These are phyloP conservation scores for Archocentrus centrarchus DNA, from an alignment of 2,113 vertebrate species.

Conservation along the genomic window DNA sequence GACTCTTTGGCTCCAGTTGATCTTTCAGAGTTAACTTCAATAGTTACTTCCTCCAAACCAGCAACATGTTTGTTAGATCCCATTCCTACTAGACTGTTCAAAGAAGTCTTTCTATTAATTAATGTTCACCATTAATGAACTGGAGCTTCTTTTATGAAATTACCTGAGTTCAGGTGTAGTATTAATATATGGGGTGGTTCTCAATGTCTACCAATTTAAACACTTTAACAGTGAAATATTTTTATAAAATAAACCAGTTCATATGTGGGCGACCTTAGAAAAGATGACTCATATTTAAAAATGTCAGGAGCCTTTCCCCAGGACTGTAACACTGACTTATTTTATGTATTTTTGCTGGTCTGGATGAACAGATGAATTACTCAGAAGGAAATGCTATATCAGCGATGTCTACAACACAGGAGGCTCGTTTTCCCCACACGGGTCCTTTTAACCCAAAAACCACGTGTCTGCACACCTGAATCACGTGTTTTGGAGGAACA, in stretches of 20 bases:
- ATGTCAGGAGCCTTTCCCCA: background rate
- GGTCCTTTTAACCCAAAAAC: no score
- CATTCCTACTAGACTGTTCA: no score
- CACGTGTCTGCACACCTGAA: background rate
- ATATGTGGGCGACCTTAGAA: background rate
- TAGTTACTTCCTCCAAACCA: background rate
- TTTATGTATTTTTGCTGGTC: background rate
- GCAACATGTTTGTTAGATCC: background rate
- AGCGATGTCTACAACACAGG: no score
- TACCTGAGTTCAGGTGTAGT: background rate
- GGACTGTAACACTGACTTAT: no score
- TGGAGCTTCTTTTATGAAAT: no score
- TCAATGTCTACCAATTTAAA: background rate
- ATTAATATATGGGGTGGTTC: background rate
- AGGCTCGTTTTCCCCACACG: no score
- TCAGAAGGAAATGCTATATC: background rate
- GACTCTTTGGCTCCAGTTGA: no score
- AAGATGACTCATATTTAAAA: no score
- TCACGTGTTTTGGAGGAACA: background rate
- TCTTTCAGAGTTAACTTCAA: no score
- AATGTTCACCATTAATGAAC: no score
- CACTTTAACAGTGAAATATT: background rate
- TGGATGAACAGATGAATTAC: background rate
- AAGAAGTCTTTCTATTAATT: no score
- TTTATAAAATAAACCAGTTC: background rate